Conservation (phyloP, 2,113 vertebrate genomes). For the Osmerus eperlanus region DNA sequence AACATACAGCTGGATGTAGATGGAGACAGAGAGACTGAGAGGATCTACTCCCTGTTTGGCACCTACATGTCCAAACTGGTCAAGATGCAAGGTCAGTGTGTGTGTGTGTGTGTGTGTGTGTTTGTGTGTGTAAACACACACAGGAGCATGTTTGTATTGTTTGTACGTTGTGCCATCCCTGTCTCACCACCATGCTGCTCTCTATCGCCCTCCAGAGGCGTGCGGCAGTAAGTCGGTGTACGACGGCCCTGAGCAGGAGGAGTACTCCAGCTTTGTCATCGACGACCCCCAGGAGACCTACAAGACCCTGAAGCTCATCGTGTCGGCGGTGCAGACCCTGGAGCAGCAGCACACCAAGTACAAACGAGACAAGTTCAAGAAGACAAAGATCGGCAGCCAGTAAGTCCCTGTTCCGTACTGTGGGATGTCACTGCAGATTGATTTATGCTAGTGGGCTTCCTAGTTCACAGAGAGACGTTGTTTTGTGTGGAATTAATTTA, state of each 20-base stretch:
- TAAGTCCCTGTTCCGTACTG: conserved; percentile 65
- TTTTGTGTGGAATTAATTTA: too few relatives aligned
- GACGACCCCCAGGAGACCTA: conserved; percentile 96
- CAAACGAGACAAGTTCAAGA: conserved; percentile 94
- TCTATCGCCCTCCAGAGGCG: conserved; percentile 76
- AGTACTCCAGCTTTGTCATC: conserved; percentile 91
- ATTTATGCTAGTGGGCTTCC: too few relatives aligned
- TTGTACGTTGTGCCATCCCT: too few relatives aligned
- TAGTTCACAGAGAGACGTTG: too few relatives aligned
- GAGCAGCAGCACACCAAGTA: conserved; percentile 94
- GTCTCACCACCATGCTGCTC: too few relatives aligned
- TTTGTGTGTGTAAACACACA: neutral
- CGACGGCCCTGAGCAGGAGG: conserved; percentile 92
- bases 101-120: neutral
- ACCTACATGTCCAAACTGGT: conserved; percentile 89
- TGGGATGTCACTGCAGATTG: too few relatives aligned
- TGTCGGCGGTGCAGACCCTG: conserved; percentile 82
- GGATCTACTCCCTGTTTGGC: conserved; percentile 93
- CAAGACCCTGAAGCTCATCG: conserved; percentile 87
- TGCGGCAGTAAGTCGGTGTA: conserved; percentile 97
- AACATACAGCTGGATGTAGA: conserved; percentile 98
- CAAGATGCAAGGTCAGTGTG: conserved; percentile 91
- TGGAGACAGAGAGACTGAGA: conserved; percentile 93
- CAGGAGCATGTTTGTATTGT: neutral
- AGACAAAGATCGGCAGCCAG: conserved; percentile 98